A percentile compares a stretch with the other conserved stretches of the same genome.
These are phyloP conservation scores for Melanostoma mellinum DNA, from an alignment of 2,888 invertebrate genomes.

Conservation along the genomic window DNA sequence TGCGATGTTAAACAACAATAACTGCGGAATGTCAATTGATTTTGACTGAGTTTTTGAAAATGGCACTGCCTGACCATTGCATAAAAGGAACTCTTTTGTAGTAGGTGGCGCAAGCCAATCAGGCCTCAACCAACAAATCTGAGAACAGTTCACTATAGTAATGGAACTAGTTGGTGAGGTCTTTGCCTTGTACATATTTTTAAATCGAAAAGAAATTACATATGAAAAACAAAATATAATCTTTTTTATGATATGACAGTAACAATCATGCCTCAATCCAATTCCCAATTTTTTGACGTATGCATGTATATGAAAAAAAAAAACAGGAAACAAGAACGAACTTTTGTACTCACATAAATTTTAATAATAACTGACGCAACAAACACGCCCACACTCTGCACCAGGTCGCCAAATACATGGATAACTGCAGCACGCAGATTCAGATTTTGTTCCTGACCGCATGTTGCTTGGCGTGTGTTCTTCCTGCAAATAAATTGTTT, in stretches of 20 bases:
- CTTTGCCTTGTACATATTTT: no score
- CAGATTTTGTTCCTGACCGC: constrained; percentile 83
- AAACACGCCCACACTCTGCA: constrained; percentile 94
- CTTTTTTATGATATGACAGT: not conserved
- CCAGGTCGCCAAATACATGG: constrained; percentile 93
- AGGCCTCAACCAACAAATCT: no score
- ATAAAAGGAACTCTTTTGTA: no score
- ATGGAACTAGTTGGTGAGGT: no score
- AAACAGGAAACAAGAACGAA: not conserved
- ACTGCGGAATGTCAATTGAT: no score
- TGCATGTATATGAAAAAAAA: not conserved
- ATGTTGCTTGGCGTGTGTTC: constrained; percentile 28
- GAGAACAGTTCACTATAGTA: no score
- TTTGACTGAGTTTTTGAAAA: no score
- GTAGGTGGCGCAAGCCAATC: no score
- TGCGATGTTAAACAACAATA: no score
- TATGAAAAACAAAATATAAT: not conserved
- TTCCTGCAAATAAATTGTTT: constrained; percentile 61
- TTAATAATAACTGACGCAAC: constrained; percentile 92
- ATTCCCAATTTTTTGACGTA: not conserved
- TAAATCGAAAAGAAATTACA: not conserved
- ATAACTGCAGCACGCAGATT: constrained; percentile 93
- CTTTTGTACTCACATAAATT: constrained; percentile 85
- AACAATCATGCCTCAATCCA: no score
- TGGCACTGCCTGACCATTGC: no score